Evolutionary conservation across 2,113 vertebrate species (phyloP), one percentile per base, ranked within the genome.

Genomic region (Etia nguti): DNA sequence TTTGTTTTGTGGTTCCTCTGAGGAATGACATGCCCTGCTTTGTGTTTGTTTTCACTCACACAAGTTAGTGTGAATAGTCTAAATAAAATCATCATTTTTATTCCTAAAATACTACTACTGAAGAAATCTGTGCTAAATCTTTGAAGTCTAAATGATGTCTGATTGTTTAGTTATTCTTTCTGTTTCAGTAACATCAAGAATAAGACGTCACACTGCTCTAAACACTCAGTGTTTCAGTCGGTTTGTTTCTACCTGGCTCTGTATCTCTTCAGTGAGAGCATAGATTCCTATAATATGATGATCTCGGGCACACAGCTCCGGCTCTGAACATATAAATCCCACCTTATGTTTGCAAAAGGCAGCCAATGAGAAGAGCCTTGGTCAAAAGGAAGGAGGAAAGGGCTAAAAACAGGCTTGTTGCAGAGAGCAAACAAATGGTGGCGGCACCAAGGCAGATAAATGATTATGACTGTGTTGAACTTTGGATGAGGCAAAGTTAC

Each of bases 71-170:
- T 0, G 62, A 41, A 26, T 22, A 16, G 1, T 73, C n/a, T 1
- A 43, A 43, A 62, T 62, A 46, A 73, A 60, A 41, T 16, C 11
- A 1, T n/a, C 4, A 10, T 10, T 68, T 41, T 41, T 22, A 70
- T 70, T 41, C n/a, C 36, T 70, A 70, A 15, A 0, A 15, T 0
- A 41, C 36, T 41, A 13, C 36, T 0, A 0, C 4, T 9, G 36
- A 8, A 41, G n/a, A 22, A 9, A 41, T n/a, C 20, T 68, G 36
- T 8, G 1, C 36, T 70, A 70, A 70, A 43, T 15, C 4, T 15
- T 0, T 22, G 62, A 38, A 38, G 1, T 13, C 0, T 22, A 22
- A 68, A 68, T 1, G 34, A 65, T 2, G 31, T 22, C 60, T 65
- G 34, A 22, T 41, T 43, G 10, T n/a, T 43, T 22, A 38, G 38